These are phyloP conservation scores for Drosophila burlai DNA, from an alignment of 1,140 invertebrate genomes.

Conservation along the genomic window DNA sequence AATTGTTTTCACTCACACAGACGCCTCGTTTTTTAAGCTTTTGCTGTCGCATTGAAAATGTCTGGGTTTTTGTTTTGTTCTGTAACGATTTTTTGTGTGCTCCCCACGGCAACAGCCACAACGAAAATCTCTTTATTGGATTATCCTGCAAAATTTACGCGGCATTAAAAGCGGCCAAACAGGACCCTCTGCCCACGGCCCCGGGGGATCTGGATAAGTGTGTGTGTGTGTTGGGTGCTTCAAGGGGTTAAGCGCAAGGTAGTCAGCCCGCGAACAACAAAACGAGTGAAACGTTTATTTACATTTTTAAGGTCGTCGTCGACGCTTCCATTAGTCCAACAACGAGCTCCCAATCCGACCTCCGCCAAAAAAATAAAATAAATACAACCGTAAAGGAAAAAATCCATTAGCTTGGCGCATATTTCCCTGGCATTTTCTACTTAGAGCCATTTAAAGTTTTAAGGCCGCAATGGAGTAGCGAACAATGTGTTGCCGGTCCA, in stretches of 20 bases:
- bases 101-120: constrained; percentile 63
- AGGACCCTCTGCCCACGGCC: constrained; percentile 20
- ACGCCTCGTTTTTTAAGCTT: constrained; percentile 32
- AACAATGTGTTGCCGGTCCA: background rate
- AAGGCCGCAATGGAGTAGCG: constrained; percentile 9
- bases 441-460: constrained; percentile 70
- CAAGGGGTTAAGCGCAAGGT: constrained; percentile 74
- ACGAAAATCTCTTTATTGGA: constrained; percentile 81
- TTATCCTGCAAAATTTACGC: constrained; percentile 83
- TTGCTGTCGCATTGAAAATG: constrained; percentile 40
- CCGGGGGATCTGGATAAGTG: constrained; percentile 23
- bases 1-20: constrained; percentile 65
- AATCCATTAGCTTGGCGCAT: constrained; percentile 77
- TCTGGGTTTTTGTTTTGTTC: constrained; percentile 25
- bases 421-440: constrained; percentile 65
- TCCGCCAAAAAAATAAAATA: constrained; percentile 36
- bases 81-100: constrained; percentile 19
- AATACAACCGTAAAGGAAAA: constrained; percentile 24
- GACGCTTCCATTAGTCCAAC: constrained; percentile 68
- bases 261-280: constrained; percentile 33
- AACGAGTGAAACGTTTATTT: constrained; percentile 68
- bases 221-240: constrained; percentile 15
- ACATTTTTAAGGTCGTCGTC: constrained; percentile 78
- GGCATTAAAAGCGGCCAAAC: constrained; percentile 77
- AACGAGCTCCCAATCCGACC: constrained; percentile 34